A percentile compares a stretch with the other conserved stretches of the same genome.
Conservation (phyloP, 2,113 vertebrate genomes). For the Pterocles orientalis region DNA sequence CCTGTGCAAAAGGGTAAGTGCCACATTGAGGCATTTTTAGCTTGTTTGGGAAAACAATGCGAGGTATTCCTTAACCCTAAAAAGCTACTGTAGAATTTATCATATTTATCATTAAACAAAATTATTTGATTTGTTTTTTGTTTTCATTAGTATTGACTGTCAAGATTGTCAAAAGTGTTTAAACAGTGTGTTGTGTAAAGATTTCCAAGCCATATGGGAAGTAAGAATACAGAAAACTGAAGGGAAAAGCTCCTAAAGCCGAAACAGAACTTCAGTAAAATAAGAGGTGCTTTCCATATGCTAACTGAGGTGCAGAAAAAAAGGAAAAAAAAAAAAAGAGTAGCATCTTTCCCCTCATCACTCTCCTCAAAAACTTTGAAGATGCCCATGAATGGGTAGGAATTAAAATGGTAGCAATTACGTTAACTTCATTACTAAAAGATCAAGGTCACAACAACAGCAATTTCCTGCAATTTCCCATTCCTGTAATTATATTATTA, state of each 20-base stretch:
- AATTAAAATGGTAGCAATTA: conserved; percentile 50
- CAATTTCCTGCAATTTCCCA: conserved; percentile 67
- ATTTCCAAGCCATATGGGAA: background rate
- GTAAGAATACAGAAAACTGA: background rate
- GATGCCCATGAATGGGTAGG: background rate
- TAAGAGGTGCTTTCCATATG: background rate
- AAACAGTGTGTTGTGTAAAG: background rate
- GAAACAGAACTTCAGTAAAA: background rate
- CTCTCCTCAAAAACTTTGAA: conserved; percentile 10
- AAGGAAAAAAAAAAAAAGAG: background rate
- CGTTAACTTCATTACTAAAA: conserved; percentile 59
- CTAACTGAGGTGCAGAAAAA: background rate
- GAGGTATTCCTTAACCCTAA: background rate
- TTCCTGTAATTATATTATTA: conserved; percentile 68
- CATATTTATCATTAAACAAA: background rate
- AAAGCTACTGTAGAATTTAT: background rate
- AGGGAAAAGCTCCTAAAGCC: background rate
- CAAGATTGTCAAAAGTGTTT: background rate
- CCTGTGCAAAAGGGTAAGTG: background rate
- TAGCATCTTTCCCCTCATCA: background rate
- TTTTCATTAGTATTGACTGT: background rate
- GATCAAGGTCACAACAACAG: conserved; percentile 68
- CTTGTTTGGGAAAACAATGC: background rate
- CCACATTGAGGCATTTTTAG: background rate
- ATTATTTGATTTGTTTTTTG: background rate